Percentiles rank a stretch among this genome's conserved stretches.
phyloP scores from a whole-genome alignment of 2,797 vertebrate genomes.

The Bovichtus variegatus region DNA sequence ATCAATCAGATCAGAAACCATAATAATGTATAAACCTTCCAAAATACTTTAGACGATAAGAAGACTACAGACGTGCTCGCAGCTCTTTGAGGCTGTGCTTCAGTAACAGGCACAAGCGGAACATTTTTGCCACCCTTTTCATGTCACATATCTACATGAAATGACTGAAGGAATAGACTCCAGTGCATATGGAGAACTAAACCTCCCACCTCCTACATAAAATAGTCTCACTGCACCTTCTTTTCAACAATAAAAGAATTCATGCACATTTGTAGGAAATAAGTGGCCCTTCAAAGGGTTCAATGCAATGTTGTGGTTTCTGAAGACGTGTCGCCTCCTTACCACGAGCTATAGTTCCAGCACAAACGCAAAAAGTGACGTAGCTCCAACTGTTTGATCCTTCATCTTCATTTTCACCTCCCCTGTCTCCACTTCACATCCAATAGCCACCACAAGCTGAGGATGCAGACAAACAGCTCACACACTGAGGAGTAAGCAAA shows the following conservation, averaged over 20 bases:
- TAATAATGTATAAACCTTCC: neutral
- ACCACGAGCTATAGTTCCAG: constrained; percentile 34
- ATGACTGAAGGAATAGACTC: neutral
- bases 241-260: too few species aligned
- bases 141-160: too few species aligned
- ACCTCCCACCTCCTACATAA: too few species aligned
- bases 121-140: too few species aligned
- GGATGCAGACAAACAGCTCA: constrained; percentile 39
- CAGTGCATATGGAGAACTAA: too few species aligned
- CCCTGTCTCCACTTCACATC: constrained; percentile 17
- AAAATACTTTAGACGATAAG: neutral
- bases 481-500: constrained; percentile 50
- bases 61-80: too few species aligned
- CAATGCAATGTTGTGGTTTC: constrained; percentile 41
- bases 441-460: constrained; percentile 15
- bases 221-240: too few species aligned
- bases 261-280: too few species aligned
- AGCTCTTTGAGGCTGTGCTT: neutral
- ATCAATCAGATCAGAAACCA: neutral
- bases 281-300: constrained; percentile 55
- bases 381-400: constrained; percentile 4
- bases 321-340: constrained; percentile 50
- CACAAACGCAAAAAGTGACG: constrained; percentile 1
- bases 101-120: neutral
- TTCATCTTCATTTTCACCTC: neutral